Percentiles rank a stretch among this genome's conserved stretches.
phyloP scores from a whole-genome alignment of 2,888 invertebrate genomes.

The Laothoe populi region DNA sequence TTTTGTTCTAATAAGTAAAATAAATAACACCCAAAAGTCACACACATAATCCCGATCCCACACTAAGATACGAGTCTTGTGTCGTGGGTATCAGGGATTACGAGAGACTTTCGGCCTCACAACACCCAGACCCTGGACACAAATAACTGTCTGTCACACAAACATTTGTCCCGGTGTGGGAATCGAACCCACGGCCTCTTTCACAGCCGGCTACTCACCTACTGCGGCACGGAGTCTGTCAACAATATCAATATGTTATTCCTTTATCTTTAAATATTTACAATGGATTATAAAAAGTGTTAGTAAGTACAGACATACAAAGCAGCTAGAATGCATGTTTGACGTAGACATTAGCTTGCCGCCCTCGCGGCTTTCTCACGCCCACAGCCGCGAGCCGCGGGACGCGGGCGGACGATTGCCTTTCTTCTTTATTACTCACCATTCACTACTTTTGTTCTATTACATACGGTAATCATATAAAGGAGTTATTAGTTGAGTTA shows the following conservation, averaged over 20 bases:
- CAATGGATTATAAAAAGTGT: constrained; percentile 33
- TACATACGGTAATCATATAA: constrained; percentile 25
- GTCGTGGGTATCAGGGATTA: no score
- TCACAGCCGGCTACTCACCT: no score
- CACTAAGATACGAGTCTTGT: no score
- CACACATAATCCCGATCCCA: no score
- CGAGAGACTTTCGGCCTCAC: no score
- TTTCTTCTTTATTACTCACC: constrained; percentile 67
- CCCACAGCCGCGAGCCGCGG: constrained; percentile 55
- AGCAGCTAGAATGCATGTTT: constrained; percentile 61
- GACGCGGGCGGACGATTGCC: constrained; percentile 46
- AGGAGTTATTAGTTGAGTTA: not conserved
- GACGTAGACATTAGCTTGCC: constrained; percentile 67
- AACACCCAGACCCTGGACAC: no score
- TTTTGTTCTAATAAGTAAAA: not conserved
- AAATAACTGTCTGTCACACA: no score
- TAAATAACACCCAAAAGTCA: no score
- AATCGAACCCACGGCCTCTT: no score
- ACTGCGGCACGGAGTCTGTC: no score
- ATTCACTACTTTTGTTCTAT: constrained; percentile 41
- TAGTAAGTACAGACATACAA: constrained; percentile 28
- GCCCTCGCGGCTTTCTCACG: constrained; percentile 74
- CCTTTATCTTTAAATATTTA: not conserved
- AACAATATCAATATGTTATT: no score
- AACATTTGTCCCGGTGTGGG: no score